These are phyloP conservation scores for Reticulitermes speratus DNA, from an alignment of 1,140 invertebrate genomes.

Conservation along the genomic window DNA sequence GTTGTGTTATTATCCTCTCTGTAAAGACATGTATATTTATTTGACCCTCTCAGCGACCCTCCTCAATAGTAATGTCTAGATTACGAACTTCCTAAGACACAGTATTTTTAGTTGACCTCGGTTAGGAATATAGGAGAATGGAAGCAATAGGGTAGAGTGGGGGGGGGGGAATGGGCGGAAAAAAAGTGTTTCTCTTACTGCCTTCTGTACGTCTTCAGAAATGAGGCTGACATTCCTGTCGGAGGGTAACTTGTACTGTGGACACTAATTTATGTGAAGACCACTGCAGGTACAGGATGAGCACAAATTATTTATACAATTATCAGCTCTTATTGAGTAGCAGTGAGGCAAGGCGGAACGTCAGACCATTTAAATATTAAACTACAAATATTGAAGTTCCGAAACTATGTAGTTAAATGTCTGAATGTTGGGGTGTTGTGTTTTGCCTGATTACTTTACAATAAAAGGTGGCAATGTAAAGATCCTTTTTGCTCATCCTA, in stretches of 20 bases:
- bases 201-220: no score
- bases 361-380: no score
- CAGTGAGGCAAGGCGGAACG: no score
- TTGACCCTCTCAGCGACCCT: slow-evolving; percentile 3
- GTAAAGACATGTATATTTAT: slow-evolving; percentile 24
- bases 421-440: no score
- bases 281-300: no score
- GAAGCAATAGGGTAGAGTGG: neutral
- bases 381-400: no score
- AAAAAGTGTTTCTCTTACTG: neutral
- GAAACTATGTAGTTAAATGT: no score
- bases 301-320: no score
- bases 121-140: neutral
- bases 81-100: slow-evolving; percentile 8
- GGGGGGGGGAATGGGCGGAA: neutral
- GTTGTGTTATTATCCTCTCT: neutral
- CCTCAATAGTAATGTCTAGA: neutral
- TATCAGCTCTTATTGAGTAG: no score
- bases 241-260: neutral
- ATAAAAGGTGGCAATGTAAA: no score
- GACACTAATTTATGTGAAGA: neutral
- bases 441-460: no score
- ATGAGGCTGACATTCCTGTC: neutral
- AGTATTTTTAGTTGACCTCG: slow-evolving; percentile 25
- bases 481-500: no score